phyloP scores from a whole-genome alignment of 2,797 vertebrate species.

The Thalassophryne amazonica region DNA sequence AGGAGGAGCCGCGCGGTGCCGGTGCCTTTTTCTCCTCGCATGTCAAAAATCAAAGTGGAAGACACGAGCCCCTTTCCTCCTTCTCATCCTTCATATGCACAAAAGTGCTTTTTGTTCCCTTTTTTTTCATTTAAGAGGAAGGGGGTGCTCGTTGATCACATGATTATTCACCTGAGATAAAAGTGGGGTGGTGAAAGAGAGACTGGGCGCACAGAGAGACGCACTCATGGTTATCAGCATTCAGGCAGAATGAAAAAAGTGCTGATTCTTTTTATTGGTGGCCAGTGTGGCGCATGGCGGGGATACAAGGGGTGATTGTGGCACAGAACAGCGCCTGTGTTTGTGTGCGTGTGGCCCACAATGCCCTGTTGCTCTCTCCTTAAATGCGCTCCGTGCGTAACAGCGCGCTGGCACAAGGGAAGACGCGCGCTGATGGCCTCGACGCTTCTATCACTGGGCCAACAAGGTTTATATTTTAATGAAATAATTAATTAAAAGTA shows the following conservation, averaged over 20 bases:
- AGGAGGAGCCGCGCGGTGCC: constrained; percentile 34
- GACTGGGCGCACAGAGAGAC: constrained; percentile 75
- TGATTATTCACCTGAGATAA: constrained; percentile 81
- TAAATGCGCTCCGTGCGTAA: too few relatives aligned
- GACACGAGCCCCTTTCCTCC: constrained; percentile 55
- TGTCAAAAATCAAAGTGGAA: constrained; percentile 50
- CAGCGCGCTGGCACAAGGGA: too few relatives aligned
- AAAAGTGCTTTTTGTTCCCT: constrained; percentile 77
- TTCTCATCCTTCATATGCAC: constrained; percentile 69
- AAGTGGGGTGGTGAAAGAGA: constrained; percentile 50
- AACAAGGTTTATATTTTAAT: too few relatives aligned
- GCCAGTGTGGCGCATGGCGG: constrained; percentile 50
- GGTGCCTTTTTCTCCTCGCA: constrained; percentile 35
- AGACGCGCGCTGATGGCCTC: too few relatives aligned
- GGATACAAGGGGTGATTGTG: constrained; percentile 76
- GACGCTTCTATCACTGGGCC: too few relatives aligned
- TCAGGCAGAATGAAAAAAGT: constrained; percentile 56
- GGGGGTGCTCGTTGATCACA: constrained; percentile 75
- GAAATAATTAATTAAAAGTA: too few relatives aligned
- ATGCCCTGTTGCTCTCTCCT: constrained; percentile 32
- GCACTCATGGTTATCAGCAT: constrained; percentile 64
- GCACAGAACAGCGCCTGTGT: constrained; percentile 60
- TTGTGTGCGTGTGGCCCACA: constrained; percentile 51
- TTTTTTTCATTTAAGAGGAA: constrained; percentile 64
- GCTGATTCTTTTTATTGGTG: constrained; percentile 56